Conservation (phyloP, 2,113 vertebrate genomes). For the Anguilla japonica region DNA sequence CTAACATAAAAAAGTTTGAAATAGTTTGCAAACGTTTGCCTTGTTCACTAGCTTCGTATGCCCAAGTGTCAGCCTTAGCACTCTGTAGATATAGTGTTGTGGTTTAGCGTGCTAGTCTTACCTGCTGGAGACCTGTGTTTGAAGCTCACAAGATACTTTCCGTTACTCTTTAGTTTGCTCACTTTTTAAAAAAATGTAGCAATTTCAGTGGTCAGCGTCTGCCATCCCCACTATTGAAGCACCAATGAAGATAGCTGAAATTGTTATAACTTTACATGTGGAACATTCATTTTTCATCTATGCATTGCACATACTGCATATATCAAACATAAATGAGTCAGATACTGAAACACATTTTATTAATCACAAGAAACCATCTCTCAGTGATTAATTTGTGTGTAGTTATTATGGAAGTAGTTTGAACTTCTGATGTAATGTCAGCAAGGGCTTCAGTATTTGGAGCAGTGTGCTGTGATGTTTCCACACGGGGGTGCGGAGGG, state of each 20-base stretch:
- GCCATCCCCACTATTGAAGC: not conserved
- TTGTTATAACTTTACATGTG: not conserved
- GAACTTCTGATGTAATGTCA: not conserved
- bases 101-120: no score
- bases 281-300: not conserved
- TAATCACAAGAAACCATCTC: no score
- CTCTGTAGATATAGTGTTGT: no score
- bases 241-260: not conserved
- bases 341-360: no score
- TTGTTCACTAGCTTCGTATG: no score
- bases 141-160: no score
- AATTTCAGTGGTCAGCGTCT: not conserved
- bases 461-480: conserved; percentile 1
- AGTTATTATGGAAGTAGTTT: not conserved
- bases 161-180: no score
- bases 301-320: not conserved
- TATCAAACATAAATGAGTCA: no score
- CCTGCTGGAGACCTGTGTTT: no score
- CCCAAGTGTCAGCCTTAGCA: no score
- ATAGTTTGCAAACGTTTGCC: no score
- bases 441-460: not conserved
- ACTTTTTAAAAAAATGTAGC: not conserved
- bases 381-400: not conserved
- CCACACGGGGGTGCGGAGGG: not conserved
- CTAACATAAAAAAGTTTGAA: no score